phyloP scores from a whole-genome alignment of 2,113 vertebrate species.

The Oreotragus oreotragus region DNA sequence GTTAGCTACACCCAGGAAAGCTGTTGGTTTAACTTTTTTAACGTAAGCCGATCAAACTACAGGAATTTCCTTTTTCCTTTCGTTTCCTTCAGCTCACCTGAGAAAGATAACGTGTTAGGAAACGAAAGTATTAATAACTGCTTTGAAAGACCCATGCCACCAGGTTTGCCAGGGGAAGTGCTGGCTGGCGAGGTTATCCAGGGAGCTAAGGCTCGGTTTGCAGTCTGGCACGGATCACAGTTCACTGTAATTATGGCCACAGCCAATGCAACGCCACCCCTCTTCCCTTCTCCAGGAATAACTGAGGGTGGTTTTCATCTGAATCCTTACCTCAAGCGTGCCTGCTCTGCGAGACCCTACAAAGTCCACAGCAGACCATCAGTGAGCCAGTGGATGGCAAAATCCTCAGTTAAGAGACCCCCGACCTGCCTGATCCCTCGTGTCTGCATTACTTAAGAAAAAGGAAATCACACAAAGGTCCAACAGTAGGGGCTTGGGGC shows the following conservation, averaged over 20 bases:
- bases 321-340: rapidly evolving
- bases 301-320: neutral
- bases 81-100: neutral
- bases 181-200: neutral
- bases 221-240: neutral
- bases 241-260: neutral
- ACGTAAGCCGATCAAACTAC: neutral
- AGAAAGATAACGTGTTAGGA: neutral
- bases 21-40: neutral
- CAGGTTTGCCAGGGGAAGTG: neutral
- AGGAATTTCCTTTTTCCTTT: neutral
- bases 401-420: neutral
- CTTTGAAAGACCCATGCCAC: neutral
- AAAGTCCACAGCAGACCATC: rapidly evolving
- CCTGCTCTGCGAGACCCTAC: neutral
- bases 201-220: neutral
- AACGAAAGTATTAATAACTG: neutral
- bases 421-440: neutral
- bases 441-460: neutral
- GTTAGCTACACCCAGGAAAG: neutral
- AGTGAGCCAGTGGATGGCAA: too few species aligned
- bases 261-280: rapidly evolving
- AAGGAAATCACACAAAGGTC: neutral
- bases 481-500: neutral
- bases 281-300: neutral